Evolutionary conservation across 2,113 vertebrate genomes (phyloP).

Genomic region (Tragelaphus scriptus): DNA sequence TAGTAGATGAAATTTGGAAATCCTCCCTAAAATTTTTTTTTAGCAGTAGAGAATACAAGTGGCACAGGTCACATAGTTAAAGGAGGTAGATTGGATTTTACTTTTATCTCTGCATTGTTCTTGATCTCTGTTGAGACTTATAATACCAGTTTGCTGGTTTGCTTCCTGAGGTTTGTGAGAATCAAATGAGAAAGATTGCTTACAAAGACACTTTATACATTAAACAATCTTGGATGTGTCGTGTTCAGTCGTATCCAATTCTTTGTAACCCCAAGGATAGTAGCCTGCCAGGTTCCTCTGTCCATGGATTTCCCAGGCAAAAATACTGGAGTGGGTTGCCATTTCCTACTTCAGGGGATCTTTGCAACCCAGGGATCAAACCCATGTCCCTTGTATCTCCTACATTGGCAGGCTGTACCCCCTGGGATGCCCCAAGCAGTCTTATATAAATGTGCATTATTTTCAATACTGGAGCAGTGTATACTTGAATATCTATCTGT

Average conservation of each 20-base stretch:
- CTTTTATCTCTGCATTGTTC: neutral
- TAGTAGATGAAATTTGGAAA: neutral
- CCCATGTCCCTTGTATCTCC: neutral
- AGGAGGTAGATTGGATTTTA: neutral
- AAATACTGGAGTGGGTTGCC: neutral
- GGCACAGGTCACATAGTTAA: neutral
- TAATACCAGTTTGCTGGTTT: neutral
- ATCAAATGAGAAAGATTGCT: neutral
- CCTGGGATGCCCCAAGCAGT: neutral
- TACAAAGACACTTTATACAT: neutral
- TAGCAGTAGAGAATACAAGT: neutral
- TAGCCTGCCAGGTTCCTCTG: neutral
- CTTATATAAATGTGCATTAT: neutral
- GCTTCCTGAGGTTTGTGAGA: neutral
- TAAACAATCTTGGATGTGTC: neutral
- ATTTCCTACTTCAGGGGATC: neutral
- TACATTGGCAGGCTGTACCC: accelerated
- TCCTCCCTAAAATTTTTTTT: neutral
- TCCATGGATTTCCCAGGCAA: neutral
- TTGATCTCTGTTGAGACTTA: neutral
- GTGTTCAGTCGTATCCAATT: neutral
- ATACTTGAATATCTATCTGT: neutral
- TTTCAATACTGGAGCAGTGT: neutral
- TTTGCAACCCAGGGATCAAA: neutral
- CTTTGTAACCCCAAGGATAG: neutral